Evolutionary conservation across 2,797 vertebrate species (phyloP).

Genomic region (Acanthornis magna): DNA sequence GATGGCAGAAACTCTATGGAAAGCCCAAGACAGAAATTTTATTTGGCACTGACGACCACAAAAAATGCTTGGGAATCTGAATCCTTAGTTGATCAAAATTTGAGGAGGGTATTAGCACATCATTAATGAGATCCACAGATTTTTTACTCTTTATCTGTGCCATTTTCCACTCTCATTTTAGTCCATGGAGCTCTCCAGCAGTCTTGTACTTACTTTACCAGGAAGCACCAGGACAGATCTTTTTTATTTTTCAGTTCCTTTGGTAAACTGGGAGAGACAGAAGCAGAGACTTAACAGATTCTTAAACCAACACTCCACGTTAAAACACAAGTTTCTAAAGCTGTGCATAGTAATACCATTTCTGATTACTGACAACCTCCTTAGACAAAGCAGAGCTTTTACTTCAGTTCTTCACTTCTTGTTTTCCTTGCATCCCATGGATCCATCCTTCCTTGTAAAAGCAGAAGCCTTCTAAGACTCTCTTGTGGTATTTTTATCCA

Average conservation of each 20-base stretch:
- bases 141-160: neutral
- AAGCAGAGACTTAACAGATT: neutral
- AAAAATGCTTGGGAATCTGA: neutral
- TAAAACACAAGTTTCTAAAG: neutral
- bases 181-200: neutral
- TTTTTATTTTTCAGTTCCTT: neutral
- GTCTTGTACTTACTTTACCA: neutral
- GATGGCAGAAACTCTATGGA: neutral
- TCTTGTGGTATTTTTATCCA: neutral
- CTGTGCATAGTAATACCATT: neutral
- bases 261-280: neutral
- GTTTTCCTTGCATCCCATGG: neutral
- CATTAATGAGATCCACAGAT: neutral
- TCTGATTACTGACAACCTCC: neutral
- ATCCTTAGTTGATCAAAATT: neutral
- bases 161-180: neutral
- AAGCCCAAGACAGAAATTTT: neutral
- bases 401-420: neutral
- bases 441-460: neutral
- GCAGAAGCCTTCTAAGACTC: neutral
- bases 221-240: neutral
- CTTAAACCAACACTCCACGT: neutral
- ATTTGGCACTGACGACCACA: neutral
- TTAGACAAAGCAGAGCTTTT: neutral
- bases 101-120: neutral